phyloP scores from a whole-genome alignment of 37 sponge, comb jelly and placozoan genomes.

The Diacarnus erythraeanus region DNA sequence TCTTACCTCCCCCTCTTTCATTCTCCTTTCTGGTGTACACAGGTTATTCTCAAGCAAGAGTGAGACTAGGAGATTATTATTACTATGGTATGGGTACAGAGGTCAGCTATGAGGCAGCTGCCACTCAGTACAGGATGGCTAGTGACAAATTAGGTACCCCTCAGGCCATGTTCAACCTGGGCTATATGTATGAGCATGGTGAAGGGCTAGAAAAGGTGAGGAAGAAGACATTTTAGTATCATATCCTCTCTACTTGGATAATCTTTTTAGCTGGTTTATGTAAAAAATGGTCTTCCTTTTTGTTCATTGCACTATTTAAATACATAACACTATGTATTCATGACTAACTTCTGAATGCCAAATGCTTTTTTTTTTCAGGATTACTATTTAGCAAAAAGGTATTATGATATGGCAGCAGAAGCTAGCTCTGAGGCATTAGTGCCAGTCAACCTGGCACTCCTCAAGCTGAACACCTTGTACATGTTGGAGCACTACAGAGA shows the following conservation, averaged over 20 bases:
- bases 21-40: not conserved
- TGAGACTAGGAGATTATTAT: conserved; percentile 97
- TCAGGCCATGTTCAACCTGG: conserved; percentile 98
- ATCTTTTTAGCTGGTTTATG: too few relatives aligned
- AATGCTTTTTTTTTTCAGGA: conserved; percentile 64
- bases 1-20: too few relatives aligned
- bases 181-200: conserved; percentile 97
- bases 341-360: too few relatives aligned
- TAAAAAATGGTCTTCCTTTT: too few relatives aligned
- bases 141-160: conserved; percentile 75
- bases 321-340: too few relatives aligned
- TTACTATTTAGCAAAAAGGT: conserved; percentile 93
- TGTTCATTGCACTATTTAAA: too few relatives aligned
- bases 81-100: conserved; percentile 97
- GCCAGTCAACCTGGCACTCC: conserved; percentile 86
- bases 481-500: conserved; percentile 7
- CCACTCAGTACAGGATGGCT: conserved; percentile 90
- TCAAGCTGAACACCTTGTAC: conserved; percentile 66
- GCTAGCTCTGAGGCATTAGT: conserved; percentile 81
- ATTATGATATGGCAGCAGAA: conserved; percentile 92
- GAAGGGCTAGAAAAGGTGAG: conserved; percentile 88
- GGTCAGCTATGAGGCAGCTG: conserved; percentile 86
- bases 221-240: not conserved
- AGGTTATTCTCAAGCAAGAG: conserved; percentile 85
- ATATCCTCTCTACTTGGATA: not conserved